Percentiles rank a stretch among this genome's conserved stretches.
Evolutionary conservation across 2,888 invertebrate species (phyloP).

Genomic region (Steinernema carpocapsae): DNA sequence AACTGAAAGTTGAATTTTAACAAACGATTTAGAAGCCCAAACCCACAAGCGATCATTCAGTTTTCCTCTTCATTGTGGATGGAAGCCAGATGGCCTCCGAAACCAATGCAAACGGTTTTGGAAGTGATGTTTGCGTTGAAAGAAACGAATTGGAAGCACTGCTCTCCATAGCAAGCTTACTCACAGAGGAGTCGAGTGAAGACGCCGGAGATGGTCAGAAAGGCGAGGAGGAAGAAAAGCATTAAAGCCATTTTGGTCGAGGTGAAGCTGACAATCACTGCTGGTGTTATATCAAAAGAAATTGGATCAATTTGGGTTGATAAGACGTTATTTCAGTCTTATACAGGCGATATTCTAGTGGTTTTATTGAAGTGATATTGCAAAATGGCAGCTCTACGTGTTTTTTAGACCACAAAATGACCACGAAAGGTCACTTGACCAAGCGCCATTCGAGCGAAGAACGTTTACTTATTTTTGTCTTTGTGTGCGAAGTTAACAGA

Average conservation of each 20-base stretch:
- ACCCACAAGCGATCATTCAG: not conserved
- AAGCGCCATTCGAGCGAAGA: too few relatives aligned
- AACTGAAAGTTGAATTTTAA: not conserved
- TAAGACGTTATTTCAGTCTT: not conserved
- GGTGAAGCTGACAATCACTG: too few relatives aligned
- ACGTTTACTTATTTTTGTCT: too few relatives aligned
- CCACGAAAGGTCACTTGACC: too few relatives aligned
- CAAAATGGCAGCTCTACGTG: too few relatives aligned
- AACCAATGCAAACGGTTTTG: not conserved
- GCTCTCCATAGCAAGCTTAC: not conserved
- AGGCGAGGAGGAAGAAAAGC: not conserved
- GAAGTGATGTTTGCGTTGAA: not conserved
- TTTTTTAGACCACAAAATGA: too few relatives aligned
- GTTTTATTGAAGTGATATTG: too few relatives aligned
- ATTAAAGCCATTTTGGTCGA: too few relatives aligned
- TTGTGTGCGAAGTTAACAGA: too few relatives aligned
- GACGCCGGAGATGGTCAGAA: not conserved
- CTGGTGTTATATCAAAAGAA: too few relatives aligned
- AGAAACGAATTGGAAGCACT: not conserved
- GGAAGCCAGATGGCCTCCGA: conserved; percentile 10
- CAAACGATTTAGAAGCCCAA: not conserved
- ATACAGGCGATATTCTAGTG: too few relatives aligned
- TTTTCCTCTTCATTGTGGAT: not conserved
- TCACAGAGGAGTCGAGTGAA: not conserved
- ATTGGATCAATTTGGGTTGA: too few relatives aligned